Evolutionary conservation across 2,888 invertebrate genomes (phyloP), one percentile per base, ranked within the genome.

Genomic region (Spilosoma lubricipeda): DNA sequence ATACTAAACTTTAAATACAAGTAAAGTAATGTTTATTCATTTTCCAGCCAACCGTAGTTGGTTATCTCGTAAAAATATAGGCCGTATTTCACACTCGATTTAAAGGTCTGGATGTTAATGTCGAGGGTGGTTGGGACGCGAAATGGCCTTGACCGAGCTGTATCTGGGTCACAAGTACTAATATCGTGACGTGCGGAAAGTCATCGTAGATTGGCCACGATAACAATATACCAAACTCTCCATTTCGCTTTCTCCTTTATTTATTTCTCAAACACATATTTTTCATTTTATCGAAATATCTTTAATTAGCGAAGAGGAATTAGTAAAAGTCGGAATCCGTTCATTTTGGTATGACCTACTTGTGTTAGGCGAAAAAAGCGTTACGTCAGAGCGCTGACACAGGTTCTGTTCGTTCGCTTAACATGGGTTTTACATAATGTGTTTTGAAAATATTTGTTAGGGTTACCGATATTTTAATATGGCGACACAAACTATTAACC

Each of bases 1-100:
- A 23, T 45, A 13, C 13, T 13, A 4, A 27, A 27, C 56, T 48
- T 20, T 56, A 56, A 27, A 39, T n/a, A 66, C 5, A 39, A 39
- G 5, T 7, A 39, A 39, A 66, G 0, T 20, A 36, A 23, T 65
- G 42, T 45, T 23, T 18, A 18, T 18, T 42, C 15, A 2, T 45
- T 56, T 56, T 59, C 42, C 27, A 59, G 27, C 48, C 66, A 79
- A 75, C 56, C 59, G 39, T 23, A 72, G 65, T 67, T 80, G 82
- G 81, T 86, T 81, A 78, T 69, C 74, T 74, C 76, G 66, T 78
- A 80, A 78, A 80, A 73, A 84, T 76, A 79, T 77, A 78, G 72
- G 68, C 72, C 77, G 82, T 88, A 86, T 86, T 87, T 85, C 80
- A 80, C 84, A 86, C 83, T 82, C 87, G 78, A 87, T 86, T 86